Evolutionary conservation across 2,797 vertebrate species (phyloP), one percentile per base, ranked within the genome.

Genomic region (Sebastes minor): DNA sequence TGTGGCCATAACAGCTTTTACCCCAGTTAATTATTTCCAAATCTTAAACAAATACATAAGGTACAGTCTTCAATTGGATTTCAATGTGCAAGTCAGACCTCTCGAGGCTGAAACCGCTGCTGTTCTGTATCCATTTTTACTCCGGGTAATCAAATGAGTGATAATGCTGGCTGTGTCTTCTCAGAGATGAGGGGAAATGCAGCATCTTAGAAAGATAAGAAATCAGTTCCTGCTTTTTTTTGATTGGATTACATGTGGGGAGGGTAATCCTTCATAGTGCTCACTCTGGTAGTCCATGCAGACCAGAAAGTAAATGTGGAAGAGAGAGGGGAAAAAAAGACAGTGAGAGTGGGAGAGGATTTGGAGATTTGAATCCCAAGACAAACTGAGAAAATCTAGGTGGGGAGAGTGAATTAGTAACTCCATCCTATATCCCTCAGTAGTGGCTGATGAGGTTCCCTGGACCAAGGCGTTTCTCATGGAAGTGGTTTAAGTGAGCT

Each of bases 11-110:
- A 94, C 93, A 93, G 95, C 94, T 93, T 94, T 95, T 95, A 95
- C 83, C 88, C 84, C 93, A 91, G 95, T 96, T 95, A 95, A 96
- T 96, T 95, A 95, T 95, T 96, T 93, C 93, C 88, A 95, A 95
- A 95, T 95, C 91, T 95, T 95, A 94, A 95, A 94, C 92, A 94
- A 95, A 96, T 94, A 95, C 94, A 95, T 91, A 94, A 95, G 91
- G 93, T 92, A 92, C 91, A 91, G 78, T 85, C 89, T 93, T 94
- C 94, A 96, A 96, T 95, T 94, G 85, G 94, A 96, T 96, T 96
- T 94, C 79, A 89, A 93, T 91, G 90, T 94, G 93, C 92, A 94
- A 91, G 89, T 92, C 94, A 91, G 94, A 89, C 92, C 94, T 96
- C 94, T 93, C 13, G 89, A 92, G 94, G 94, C 94, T 90, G 88